A percentile compares a stretch with the other conserved stretches of the same genome.
These are phyloP conservation scores for Mycteria americana DNA, from an alignment of 2,797 vertebrate species.

Conservation along the genomic window DNA sequence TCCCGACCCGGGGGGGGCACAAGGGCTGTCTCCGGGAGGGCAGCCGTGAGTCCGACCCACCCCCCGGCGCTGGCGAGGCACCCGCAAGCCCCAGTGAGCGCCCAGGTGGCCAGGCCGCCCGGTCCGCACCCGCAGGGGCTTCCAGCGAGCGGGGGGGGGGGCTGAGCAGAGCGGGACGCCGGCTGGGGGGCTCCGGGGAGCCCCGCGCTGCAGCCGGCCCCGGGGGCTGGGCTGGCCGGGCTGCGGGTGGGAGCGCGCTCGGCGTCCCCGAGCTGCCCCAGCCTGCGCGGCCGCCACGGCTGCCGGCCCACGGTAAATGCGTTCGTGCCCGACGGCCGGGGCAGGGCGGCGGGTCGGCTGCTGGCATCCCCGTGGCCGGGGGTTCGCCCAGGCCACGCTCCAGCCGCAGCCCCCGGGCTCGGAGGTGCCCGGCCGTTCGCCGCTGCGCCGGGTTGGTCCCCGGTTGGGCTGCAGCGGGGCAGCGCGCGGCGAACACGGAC, in stretches of 20 bases:
- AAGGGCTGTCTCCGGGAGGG: neutral
- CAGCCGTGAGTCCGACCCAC: neutral
- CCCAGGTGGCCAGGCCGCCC: neutral
- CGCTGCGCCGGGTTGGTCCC: neutral
- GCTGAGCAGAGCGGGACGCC: neutral
- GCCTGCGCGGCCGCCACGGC: neutral
- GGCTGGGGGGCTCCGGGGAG: too few species aligned
- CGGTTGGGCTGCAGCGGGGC: neutral
- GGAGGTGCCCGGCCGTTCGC: too few species aligned
- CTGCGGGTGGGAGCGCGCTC: too few species aligned
- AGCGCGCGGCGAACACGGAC: neutral
- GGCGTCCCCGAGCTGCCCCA: neutral
- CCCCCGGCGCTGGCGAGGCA: neutral
- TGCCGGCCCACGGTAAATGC: neutral
- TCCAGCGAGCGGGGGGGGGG: too few species aligned
- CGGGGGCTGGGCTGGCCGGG: neutral
- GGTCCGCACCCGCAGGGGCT: neutral
- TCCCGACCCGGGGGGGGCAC: neutral
- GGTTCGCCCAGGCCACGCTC: neutral
- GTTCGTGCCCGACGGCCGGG: neutral
- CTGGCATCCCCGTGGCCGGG: neutral
- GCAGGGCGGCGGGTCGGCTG: neutral
- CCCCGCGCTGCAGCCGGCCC: neutral
- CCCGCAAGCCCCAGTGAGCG: neutral
- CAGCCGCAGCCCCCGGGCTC: neutral